These are phyloP conservation scores for Drosophila sp. DNA, from an alignment of 1,140 invertebrate species.

Conservation along the genomic window DNA sequence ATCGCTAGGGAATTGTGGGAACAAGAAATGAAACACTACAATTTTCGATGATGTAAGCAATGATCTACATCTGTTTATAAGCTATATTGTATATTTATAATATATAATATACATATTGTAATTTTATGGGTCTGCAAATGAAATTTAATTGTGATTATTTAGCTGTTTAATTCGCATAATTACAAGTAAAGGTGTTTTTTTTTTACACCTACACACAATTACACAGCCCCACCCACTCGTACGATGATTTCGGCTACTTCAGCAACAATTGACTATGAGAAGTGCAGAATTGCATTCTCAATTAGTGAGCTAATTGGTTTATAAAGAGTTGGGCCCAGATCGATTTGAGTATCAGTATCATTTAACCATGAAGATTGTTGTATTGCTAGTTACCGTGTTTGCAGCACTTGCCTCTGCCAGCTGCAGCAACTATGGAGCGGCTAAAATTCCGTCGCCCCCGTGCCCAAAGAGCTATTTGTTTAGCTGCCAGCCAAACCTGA, in stretches of 20 bases:
- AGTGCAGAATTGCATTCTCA: constrained; percentile 24
- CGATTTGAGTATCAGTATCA: constrained; percentile 10
- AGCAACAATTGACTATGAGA: not conserved
- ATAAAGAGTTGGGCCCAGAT: constrained; percentile 20
- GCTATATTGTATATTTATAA: no score
- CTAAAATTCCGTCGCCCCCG: constrained; percentile 48
- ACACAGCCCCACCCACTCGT: not conserved
- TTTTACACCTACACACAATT: no score
- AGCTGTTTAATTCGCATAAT: not conserved
- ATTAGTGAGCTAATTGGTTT: not conserved
- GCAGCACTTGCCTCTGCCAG: constrained; percentile 34
- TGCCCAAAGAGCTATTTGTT: constrained; percentile 75
- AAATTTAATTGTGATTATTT: constrained; percentile 1
- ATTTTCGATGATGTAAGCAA: not conserved
- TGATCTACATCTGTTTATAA: constrained; percentile 1
- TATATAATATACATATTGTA: no score
- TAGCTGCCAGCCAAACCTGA: constrained; percentile 70
- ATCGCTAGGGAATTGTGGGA: no score
- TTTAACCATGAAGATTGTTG: constrained; percentile 44
- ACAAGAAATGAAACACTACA: no score
- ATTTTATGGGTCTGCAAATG: not conserved
- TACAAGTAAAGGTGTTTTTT: not conserved
- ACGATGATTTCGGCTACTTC: not conserved
- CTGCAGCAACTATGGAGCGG: constrained; percentile 33
- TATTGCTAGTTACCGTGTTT: constrained; percentile 29